A percentile compares a stretch with the other conserved stretches of the same genome.
Conservation (phyloP, 2,888 invertebrate genomes). For the Andricus quercusramuli region DNA sequence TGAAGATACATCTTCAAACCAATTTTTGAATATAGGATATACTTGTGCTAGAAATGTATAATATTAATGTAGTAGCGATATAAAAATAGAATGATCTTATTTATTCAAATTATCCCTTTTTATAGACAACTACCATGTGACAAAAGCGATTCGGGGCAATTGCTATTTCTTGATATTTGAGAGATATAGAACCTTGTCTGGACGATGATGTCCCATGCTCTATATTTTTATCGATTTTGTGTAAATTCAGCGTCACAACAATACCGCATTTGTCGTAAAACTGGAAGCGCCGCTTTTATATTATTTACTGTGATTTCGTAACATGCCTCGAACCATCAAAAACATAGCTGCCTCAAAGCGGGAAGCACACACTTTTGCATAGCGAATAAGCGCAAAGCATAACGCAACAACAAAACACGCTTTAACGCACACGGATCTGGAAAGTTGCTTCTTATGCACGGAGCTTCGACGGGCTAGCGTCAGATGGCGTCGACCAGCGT, state of each 20-base stretch:
- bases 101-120: too few relatives aligned
- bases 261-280: conserved; percentile 57
- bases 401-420: too few relatives aligned
- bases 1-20: too few relatives aligned
- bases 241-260: conserved; percentile 69
- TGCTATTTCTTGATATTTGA: conserved; percentile 5
- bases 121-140: background rate
- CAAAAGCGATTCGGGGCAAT: background rate
- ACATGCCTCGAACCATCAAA: conserved; percentile 14
- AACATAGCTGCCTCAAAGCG: background rate
- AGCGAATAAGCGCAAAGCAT: too few relatives aligned
- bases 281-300: conserved; percentile 47
- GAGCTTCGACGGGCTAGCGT: too few relatives aligned
- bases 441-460: too few relatives aligned
- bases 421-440: too few relatives aligned
- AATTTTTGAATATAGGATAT: background rate
- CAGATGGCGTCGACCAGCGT: too few relatives aligned
- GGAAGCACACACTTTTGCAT: too few relatives aligned
- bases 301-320: conserved; percentile 44
- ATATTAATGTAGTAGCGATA: too few relatives aligned
- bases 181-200: conserved; percentile 56
- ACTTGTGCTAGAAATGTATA: background rate
- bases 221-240: conserved; percentile 76
- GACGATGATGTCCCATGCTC: conserved; percentile 63
- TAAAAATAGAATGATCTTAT: too few relatives aligned